Base-by-base conservation (phyloP, 2,888 invertebrate species). In the Leptinotarsa juncta region DNA sequence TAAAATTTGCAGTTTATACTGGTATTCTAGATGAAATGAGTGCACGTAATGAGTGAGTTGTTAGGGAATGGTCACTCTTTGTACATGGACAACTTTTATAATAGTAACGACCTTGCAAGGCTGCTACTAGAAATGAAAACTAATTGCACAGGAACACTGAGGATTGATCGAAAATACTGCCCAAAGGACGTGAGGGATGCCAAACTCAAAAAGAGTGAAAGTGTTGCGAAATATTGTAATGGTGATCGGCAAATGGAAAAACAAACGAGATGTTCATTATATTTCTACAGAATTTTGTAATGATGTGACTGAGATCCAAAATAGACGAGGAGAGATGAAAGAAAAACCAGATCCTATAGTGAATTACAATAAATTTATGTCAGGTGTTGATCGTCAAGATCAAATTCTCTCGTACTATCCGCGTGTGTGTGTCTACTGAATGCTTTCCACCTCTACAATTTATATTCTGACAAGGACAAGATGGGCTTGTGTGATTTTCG, bases 51-150 rank as follows among this genome's bases (percentile, higher is more conserved):
- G 60, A 55, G 67, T 57, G 62, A 77, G 66, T 73, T 73, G 48
- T 67, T 77, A 60, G 50, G 53, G 50, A 42, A 60, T 49, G 79
- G 73, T 32, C 77, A 78, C 67, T 67, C 74, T 7, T 48, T 78
- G 57, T 76, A 74, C 67, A 70, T 79, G 65, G 77, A 78, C 62
- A 77, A 79, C 53, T 78, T 72, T 53, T 77, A 76, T 67, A 78
- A 78, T 65, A 74, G 23, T 72, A 65, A 65, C 66, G 32, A 71
- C 32, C 53, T 71, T 53, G 66, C 66, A 53, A 73, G 51, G 55
- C 26, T n/a, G 23, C 23, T 55, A 69, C 26, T 73, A 68, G 65
- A 73, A 65, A 42, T 48, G n/a, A 62, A 68, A 71, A 71, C 71
- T 57, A 48, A 55, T 53, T 71, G 71, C 18, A 71, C 71, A 49